Evolutionary conservation across 1,140 invertebrate species (phyloP), one percentile per base, ranked within the genome.

Genomic region (Monomorium pharaonis): DNA sequence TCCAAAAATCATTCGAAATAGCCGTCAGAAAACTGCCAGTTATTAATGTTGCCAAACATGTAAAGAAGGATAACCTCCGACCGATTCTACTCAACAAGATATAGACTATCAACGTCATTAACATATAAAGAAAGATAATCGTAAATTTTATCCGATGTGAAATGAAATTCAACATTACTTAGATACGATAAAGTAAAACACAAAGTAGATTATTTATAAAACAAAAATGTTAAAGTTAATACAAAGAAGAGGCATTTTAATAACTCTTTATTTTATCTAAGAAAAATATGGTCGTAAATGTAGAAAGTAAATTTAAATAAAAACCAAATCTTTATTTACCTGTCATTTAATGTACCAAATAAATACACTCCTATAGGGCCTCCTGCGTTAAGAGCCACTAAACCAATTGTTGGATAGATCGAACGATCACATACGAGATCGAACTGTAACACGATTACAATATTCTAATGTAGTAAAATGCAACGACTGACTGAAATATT

Each of bases 351-450:
- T 44, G 97, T 94, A 9, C 98, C 98, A 94, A 98, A 98, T 16
- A 97, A 95, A 92, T 98, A 98, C 9, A 98, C 98, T 47, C 98
- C 98, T 84, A 98, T 96, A 0, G 98, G 97, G 30, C 98, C 98
- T 30, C 98, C 98, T 54, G 97, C 94, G 93, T 98, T 98, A 47
- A 98, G 95, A 0, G 97, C 97, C 1, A 98, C 97, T 85, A 98
- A 95, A 12, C 97, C 98, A 67, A 98, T 95, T 1, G 98, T 98
- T 5, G 98, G 98, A 94, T 98, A 98, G 89, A 98, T 98, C 85
- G 97, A 97, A 85, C 96, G 96, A 84, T 98, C 97, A 92, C 98
- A 98, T 51, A 98, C 98, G 89, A 98, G 95, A 95, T 98, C 96
- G 93, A 98, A 98, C 98, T 98, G 95, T 90, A 96, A 96, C 87